Evolutionary conservation across 2,113 vertebrate species (phyloP).

Genomic region (Redunca redunca): DNA sequence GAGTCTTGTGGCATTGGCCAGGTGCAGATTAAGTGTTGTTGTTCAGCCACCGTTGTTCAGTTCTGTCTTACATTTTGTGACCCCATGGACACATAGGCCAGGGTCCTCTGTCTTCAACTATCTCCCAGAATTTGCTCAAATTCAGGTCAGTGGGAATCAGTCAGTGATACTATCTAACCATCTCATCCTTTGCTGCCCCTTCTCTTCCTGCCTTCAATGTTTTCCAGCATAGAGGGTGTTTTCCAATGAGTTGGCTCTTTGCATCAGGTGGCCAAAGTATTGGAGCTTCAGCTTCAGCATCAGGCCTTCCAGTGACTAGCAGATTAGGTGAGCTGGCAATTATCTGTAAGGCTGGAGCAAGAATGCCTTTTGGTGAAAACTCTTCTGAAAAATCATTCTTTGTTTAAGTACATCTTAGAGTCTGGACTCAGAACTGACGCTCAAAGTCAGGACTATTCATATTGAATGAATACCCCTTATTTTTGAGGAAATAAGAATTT

Average conservation of each 20-base stretch:
- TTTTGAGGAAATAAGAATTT: background rate
- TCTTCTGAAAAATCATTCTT: background rate
- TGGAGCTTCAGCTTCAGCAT: background rate
- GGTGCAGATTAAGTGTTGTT: background rate
- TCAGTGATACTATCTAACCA: background rate
- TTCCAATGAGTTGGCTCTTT: background rate
- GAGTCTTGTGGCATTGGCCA: background rate
- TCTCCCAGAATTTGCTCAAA: background rate
- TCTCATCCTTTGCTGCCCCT: background rate
- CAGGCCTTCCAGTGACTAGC: background rate
- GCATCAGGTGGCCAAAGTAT: background rate
- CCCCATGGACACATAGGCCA: background rate
- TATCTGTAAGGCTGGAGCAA: background rate
- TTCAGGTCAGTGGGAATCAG: background rate
- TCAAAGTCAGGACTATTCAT: background rate
- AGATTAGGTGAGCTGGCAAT: background rate
- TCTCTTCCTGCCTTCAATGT: background rate
- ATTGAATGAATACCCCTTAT: background rate
- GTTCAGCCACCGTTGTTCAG: background rate
- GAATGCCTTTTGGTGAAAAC: background rate
- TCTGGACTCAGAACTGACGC: background rate
- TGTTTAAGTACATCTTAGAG: background rate
- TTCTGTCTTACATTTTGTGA: background rate
- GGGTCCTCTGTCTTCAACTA: background rate
- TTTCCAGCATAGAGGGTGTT: background rate